Evolutionary conservation across 2,888 invertebrate species (phyloP), one percentile per base, ranked within the genome.

Genomic region (Pogonocherus hispidulus): DNA sequence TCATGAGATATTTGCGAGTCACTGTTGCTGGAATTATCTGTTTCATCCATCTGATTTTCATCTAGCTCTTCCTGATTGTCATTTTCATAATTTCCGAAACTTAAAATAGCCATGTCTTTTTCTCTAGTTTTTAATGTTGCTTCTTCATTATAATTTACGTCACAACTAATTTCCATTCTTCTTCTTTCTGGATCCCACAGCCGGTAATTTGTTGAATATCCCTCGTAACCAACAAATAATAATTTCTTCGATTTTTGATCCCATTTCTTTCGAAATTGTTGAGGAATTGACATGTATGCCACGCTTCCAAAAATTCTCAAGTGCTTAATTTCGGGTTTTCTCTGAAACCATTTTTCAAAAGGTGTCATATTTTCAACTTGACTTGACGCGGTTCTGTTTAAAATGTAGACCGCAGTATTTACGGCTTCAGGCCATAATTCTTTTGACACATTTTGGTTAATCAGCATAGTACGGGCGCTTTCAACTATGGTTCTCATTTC

Each of bases 401-500:
- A n/a, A n/a, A n/a, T n/a, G n/a, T n/a, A n/a, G n/a, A n/a, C n/a
- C n/a, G n/a, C n/a, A n/a, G n/a, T n/a, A n/a, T n/a, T n/a, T n/a
- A n/a, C n/a, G n/a, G n/a, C n/a, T n/a, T n/a, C n/a, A n/a, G n/a
- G n/a, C n/a, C n/a, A 80, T 57, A 5, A 83, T 16, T 65, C 83
- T 83, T 3, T 75, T 77, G 16, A 81, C 79, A 14, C 78, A 35
- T 77, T 67, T 22, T 71, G 71, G 32, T 76, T 67, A 4, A 71
- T 44, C 16, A 84, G 19, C 79, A 83, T 80, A 1, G 81, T 66
- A 54, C 79, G 70, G 2, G 82, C 80, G 52, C 63, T 72, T 66
- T 84, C 83, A 6, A 82, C 74, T n/a, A 83, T 72, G n/a, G 82
- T 82, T 20, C 82, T 51, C 37, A 79, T 79, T 51, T 82, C 23